Evolutionary conservation across 2,888 invertebrate species (phyloP).

Genomic region (Hemicrepidius hirtus): DNA sequence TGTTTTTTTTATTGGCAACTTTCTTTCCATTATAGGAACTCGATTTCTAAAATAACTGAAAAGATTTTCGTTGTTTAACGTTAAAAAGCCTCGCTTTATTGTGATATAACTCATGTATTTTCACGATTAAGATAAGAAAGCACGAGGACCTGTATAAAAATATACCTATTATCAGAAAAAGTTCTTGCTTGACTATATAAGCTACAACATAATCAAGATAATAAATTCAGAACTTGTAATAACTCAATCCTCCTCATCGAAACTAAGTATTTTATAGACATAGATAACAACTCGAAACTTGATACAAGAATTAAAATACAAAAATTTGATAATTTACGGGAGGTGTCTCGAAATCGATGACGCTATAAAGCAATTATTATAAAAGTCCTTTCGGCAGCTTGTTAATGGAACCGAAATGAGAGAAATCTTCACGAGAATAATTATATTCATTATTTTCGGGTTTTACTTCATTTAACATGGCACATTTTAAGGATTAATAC

Average conservation of each 20-base stretch:
- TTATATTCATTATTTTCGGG: conserved; percentile 28
- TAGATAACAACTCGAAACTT: conserved; percentile 21
- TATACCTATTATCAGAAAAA: conserved; percentile 35
- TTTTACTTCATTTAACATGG: conserved; percentile 29
- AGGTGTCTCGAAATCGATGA: conserved; percentile 1
- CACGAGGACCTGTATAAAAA: conserved; percentile 39
- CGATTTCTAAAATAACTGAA: conserved; percentile 29
- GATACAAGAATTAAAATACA: conserved; percentile 1
- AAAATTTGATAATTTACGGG: conserved; percentile 12
- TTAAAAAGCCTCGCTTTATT: conserved; percentile 2
- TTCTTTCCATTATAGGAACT: conserved; percentile 31
- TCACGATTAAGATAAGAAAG: conserved; percentile 41
- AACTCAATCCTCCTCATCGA: conserved; percentile 37
- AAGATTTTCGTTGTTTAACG: conserved; percentile 13
- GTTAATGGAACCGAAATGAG: conserved; percentile 25
- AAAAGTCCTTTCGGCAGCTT: conserved; percentile 21
- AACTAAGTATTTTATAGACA: conserved; percentile 23
- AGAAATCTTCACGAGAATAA: conserved; percentile 24
- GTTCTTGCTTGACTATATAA: conserved; percentile 35
- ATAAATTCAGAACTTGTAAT: conserved; percentile 43
- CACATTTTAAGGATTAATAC: conserved; percentile 31
- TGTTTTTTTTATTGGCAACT: conserved; percentile 36
- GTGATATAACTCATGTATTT: conserved; percentile 31
- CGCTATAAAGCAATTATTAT: conserved; percentile 21
- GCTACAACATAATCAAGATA: conserved; percentile 41